Percentiles rank a stretch among this genome's conserved stretches.
phyloP scores from a whole-genome alignment of 2,113 vertebrate genomes.

The Gambusia holbrooki region DNA sequence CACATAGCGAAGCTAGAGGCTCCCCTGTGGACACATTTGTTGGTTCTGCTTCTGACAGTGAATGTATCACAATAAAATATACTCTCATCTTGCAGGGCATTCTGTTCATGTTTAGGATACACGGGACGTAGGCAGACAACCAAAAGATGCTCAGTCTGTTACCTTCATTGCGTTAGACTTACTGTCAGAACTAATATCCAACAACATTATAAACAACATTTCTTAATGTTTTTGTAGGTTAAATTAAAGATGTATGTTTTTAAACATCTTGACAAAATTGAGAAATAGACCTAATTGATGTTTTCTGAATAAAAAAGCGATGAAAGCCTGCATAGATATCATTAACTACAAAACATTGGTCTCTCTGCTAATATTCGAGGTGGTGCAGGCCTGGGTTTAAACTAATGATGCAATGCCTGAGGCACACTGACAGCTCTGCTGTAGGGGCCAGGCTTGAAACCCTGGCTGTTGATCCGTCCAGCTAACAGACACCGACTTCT shows the following conservation, averaged over 20 bases:
- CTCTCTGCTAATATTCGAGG: slow-evolving; percentile 38
- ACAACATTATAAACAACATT: slow-evolving; percentile 12
- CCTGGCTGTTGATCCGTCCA: slow-evolving; percentile 59
- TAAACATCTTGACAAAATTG: slow-evolving; percentile 20
- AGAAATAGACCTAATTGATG: slow-evolving; percentile 35
- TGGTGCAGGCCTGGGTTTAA: slow-evolving; percentile 60
- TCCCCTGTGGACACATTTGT: slow-evolving; percentile 50
- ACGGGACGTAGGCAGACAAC: slow-evolving; percentile 12
- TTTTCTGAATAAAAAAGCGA: slow-evolving; percentile 33
- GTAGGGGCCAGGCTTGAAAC: slow-evolving; percentile 47
- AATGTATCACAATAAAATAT: slow-evolving; percentile 46
- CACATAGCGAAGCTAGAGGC: slow-evolving; percentile 26
- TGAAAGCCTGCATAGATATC: slow-evolving; percentile 13
- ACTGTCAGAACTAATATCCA: background rate
- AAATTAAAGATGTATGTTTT: slow-evolving; percentile 11
- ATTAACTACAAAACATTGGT: slow-evolving; percentile 26
- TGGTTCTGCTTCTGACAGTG: slow-evolving; percentile 42
- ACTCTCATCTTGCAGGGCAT: slow-evolving; percentile 27
- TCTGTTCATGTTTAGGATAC: slow-evolving; percentile 35
- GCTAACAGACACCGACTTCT: slow-evolving; percentile 68
- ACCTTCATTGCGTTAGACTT: slow-evolving; percentile 1
- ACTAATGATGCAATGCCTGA: slow-evolving; percentile 71
- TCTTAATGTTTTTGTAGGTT: slow-evolving; percentile 34
- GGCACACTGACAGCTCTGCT: slow-evolving; percentile 68
- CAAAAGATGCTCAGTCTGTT: background rate